A percentile compares a stretch with the other conserved stretches of the same genome.
Conservation (phyloP, 2,113 vertebrate genomes). For the Gasterosteus nipponicus region DNA sequence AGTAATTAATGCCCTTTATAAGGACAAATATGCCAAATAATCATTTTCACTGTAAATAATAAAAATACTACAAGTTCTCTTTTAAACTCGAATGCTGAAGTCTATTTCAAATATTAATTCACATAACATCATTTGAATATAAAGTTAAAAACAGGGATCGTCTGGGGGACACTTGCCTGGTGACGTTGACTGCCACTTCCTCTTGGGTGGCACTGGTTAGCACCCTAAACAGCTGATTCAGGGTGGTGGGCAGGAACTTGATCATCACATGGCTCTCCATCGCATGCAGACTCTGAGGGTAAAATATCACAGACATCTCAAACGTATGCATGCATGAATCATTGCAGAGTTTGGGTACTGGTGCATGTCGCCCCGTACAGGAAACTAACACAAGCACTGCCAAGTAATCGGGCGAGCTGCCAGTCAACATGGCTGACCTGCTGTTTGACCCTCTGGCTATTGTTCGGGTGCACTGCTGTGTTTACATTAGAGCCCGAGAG, state of each 20-base stretch:
- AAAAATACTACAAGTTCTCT: background rate
- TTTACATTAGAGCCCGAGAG: conserved; percentile 60
- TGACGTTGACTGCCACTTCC: conserved; percentile 97
- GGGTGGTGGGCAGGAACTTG: conserved; percentile 93
- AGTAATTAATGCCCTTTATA: background rate
- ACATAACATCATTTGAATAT: background rate
- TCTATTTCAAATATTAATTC: background rate
- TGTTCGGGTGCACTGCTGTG: conserved; percentile 57
- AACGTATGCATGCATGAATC: conserved; percentile 5
- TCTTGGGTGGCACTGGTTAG: conserved; percentile 91
- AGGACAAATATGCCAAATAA: background rate
- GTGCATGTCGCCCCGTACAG: conserved; percentile 18
- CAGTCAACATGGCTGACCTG: conserved; percentile 54
- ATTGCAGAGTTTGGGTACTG: conserved; percentile 10
- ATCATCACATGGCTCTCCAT: conserved; percentile 99
- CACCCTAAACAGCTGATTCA: conserved; percentile 97
- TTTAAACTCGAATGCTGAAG: background rate
- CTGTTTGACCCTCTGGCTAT: conserved; percentile 55
- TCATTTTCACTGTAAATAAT: background rate
- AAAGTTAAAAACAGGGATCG: background rate
- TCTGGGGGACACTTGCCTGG: conserved; percentile 81
- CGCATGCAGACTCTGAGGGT: conserved; percentile 90
- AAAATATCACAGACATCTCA: conserved; percentile 6
- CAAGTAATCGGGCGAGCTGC: conserved; percentile 59
- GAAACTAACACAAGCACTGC: conserved; percentile 42